Conservation (phyloP, 1,140 invertebrate genomes). For the Acromyrmex charruanus region DNA sequence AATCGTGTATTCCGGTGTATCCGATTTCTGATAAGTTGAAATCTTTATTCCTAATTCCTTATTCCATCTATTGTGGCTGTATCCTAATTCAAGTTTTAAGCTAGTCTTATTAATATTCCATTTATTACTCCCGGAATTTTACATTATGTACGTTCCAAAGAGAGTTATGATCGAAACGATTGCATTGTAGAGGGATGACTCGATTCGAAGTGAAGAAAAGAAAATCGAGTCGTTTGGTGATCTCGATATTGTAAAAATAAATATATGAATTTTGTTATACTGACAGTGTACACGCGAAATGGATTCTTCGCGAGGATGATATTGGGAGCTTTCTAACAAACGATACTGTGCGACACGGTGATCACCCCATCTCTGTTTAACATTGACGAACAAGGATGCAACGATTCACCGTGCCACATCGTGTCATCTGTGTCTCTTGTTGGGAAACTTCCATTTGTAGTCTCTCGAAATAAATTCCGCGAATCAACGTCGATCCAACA, state of each 20-base stretch:
- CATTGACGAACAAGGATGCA: too few relatives aligned
- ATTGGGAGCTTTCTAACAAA: too few relatives aligned
- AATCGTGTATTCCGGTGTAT: too few relatives aligned
- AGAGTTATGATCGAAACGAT: neutral
- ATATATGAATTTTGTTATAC: slow-evolving; percentile 15
- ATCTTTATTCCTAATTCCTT: too few relatives aligned
- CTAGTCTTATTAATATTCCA: slow-evolving; percentile 27
- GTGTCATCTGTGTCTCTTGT: too few relatives aligned
- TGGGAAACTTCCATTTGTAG: too few relatives aligned
- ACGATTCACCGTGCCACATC: too few relatives aligned
- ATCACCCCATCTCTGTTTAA: too few relatives aligned
- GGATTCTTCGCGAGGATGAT: slow-evolving; percentile 16
- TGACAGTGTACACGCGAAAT: neutral
- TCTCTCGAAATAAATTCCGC: neutral
- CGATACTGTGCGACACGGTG: too few relatives aligned
- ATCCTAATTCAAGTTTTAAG: slow-evolving; percentile 11
- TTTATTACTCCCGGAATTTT: slow-evolving; percentile 8
- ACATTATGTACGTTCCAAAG: neutral
- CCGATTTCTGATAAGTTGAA: too few relatives aligned
- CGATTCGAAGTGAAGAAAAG: neutral
- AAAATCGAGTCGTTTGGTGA: neutral
- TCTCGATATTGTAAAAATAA: slow-evolving; percentile 32
- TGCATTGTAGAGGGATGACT: slow-evolving; percentile 15
- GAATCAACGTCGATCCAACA: neutral
- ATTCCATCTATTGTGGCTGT: too few relatives aligned